phyloP scores from a whole-genome alignment of 2,797 vertebrate species.

The Brotula barbata region DNA sequence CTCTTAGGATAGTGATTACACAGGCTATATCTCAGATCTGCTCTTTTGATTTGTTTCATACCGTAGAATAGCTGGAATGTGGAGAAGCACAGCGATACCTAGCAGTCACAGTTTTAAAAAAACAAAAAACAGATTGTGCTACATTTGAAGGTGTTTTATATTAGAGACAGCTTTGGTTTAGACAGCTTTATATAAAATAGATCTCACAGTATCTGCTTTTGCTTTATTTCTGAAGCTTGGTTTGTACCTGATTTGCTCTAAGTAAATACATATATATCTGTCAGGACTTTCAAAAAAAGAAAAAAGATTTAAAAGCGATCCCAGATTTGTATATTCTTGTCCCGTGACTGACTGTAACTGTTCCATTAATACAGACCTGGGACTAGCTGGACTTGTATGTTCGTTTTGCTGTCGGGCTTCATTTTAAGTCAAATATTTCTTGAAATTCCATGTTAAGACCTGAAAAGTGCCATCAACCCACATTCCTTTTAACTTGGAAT shows the following conservation, averaged over 20 bases:
- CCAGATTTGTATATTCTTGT: conserved; percentile 55
- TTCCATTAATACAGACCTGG: conserved; percentile 48
- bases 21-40: conserved; percentile 55
- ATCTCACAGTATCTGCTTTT: conserved; percentile 81
- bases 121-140: conserved; percentile 77
- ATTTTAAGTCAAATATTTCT: conserved; percentile 51
- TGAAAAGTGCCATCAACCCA: conserved; percentile 68
- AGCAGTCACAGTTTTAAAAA: conserved; percentile 71
- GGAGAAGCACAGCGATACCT: conserved; percentile 81
- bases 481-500: conserved; percentile 55
- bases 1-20: conserved; percentile 41
- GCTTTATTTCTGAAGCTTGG: conserved; percentile 78
- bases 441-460: conserved; percentile 61
- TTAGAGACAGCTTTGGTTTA: conserved; percentile 82
- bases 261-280: conserved; percentile 53
- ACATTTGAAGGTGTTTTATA: conserved; percentile 83
- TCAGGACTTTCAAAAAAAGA: conserved; percentile 27
- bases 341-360: conserved; percentile 29
- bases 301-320: conserved; percentile 28
- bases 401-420: conserved; percentile 43
- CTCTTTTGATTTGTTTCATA: conserved; percentile 53
- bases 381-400: conserved; percentile 39
- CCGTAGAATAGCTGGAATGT: conserved; percentile 75
- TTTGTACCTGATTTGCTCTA: conserved; percentile 75
- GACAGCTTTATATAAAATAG: conserved; percentile 82